These are phyloP conservation scores for Spongilla lacustris DNA, from an alignment of 37 sponge, comb jelly and placozoan species.

Conservation along the genomic window DNA sequence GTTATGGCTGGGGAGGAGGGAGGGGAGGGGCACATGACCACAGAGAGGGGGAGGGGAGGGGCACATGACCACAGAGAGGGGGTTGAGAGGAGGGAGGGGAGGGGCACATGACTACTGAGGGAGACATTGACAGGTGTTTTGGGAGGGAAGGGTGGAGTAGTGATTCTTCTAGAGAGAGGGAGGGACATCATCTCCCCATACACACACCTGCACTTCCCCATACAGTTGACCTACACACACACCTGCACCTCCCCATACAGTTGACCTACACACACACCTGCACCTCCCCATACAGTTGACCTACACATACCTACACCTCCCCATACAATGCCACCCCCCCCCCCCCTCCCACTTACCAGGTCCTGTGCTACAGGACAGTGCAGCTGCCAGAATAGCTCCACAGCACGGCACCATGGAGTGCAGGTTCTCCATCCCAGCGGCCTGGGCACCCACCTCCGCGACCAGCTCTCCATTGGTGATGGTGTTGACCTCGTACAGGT, in stretches of 20 bases:
- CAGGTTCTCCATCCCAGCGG: constrained; percentile 63
- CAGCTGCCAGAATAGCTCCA: constrained; percentile 45
- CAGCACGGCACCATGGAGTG: constrained; percentile 39
- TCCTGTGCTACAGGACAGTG: constrained; percentile 35
- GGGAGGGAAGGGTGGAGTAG: too few relatives aligned
- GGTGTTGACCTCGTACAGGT: constrained; percentile 54
- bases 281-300: neutral
- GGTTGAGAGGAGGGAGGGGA: neutral
- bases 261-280: neutral
- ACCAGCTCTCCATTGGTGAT: constrained; percentile 68
- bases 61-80: too few relatives aligned
- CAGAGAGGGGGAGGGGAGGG: neutral
- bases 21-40: neutral
- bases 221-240: neutral
- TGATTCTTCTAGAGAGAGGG: too few relatives aligned
- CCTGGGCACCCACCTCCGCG: constrained; percentile 50
- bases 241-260: neutral
- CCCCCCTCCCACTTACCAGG: too few relatives aligned
- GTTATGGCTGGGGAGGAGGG: neutral
- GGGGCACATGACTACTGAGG: too few relatives aligned
- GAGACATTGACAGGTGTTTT: too few relatives aligned
- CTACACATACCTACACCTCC: neutral
- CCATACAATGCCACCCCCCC: too few relatives aligned
- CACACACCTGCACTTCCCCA: constrained; percentile 2
- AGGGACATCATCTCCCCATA: neutral